These are phyloP conservation scores for Dermochelys coriacea DNA, from an alignment of 2,797 vertebrate genomes.

Conservation along the genomic window DNA sequence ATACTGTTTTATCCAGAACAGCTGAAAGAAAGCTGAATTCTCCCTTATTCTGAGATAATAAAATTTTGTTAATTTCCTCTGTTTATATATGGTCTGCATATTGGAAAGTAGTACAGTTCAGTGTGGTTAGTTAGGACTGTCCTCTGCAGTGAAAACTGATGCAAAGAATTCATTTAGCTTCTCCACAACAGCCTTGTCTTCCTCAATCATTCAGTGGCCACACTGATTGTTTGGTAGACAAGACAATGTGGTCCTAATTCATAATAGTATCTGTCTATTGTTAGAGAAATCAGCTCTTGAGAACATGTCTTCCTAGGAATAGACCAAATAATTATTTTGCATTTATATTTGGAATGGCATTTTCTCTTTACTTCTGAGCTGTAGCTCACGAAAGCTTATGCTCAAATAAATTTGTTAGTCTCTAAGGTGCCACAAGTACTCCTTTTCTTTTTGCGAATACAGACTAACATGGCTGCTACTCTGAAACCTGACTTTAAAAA, in stretches of 20 bases:
- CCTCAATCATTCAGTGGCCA: background rate
- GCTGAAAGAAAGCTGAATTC: background rate
- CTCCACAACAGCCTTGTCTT: background rate
- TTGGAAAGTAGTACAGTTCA: background rate
- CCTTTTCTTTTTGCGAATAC: too few relatives aligned
- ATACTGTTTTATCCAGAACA: slow-evolving; percentile 7
- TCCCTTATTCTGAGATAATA: background rate
- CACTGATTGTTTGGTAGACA: background rate
- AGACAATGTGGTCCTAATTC: slow-evolving; percentile 22
- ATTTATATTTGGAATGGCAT: background rate
- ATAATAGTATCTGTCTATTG: background rate
- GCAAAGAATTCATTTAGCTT: background rate
- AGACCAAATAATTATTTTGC: background rate
- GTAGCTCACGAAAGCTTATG: too few relatives aligned
- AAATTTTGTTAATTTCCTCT: slow-evolving; percentile 10
- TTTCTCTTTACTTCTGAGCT: background rate
- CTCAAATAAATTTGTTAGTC: too few relatives aligned
- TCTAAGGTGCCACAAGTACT: too few relatives aligned
- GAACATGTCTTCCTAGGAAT: background rate
- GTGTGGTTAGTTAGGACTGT: background rate
- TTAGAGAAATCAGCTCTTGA: slow-evolving; percentile 19
- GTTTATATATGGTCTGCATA: background rate
- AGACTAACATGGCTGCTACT: too few relatives aligned
- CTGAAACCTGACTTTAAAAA: slow-evolving; percentile 15
- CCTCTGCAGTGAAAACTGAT: background rate